Evolutionary conservation across 2,888 invertebrate species (phyloP).

Genomic region (Drosophila falleni): DNA sequence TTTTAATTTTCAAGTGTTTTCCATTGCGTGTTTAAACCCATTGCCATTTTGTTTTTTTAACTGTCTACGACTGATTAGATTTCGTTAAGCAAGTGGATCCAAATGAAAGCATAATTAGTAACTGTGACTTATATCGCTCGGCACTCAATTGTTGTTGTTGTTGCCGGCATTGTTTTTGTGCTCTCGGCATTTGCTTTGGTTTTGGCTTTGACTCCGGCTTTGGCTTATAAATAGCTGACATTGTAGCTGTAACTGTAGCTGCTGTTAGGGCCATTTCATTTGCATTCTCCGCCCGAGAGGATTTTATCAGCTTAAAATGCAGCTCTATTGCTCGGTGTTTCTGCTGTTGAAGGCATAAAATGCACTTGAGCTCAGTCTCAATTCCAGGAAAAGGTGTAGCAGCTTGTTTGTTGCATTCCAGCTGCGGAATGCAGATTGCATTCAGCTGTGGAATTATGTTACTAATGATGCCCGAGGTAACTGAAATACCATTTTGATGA

Average conservation of each 20-base stretch:
- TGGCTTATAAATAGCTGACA: constrained; percentile 49
- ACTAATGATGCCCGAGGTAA: constrained; percentile 12
- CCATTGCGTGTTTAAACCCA: constrained; percentile 50
- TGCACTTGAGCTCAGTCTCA: constrained; percentile 5
- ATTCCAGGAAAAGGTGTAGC: background rate
- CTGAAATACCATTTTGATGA: constrained; percentile 8
- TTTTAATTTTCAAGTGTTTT: constrained; percentile 23
- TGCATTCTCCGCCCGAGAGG: constrained; percentile 44
- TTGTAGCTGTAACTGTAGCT: constrained; percentile 29
- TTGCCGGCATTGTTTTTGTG: constrained; percentile 6
- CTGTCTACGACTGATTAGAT: constrained; percentile 54
- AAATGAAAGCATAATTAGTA: constrained; percentile 77
- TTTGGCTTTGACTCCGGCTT: constrained; percentile 8
- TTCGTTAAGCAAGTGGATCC: constrained; percentile 30
- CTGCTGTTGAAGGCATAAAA: constrained; percentile 27
- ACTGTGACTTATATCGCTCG: constrained; percentile 73
- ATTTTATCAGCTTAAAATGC: constrained; percentile 54
- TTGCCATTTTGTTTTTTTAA: constrained; percentile 38
- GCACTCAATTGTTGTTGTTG: constrained; percentile 34
- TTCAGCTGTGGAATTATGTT: constrained; percentile 9
- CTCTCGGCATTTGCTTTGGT: background rate
- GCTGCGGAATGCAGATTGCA: constrained; percentile 19
- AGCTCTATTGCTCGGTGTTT: constrained; percentile 1
- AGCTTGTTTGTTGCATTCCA: constrained; percentile 4
- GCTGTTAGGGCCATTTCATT: constrained; percentile 48